phyloP scores from a whole-genome alignment of 2,888 invertebrate genomes.

The Drosophila nr. fundita region DNA sequence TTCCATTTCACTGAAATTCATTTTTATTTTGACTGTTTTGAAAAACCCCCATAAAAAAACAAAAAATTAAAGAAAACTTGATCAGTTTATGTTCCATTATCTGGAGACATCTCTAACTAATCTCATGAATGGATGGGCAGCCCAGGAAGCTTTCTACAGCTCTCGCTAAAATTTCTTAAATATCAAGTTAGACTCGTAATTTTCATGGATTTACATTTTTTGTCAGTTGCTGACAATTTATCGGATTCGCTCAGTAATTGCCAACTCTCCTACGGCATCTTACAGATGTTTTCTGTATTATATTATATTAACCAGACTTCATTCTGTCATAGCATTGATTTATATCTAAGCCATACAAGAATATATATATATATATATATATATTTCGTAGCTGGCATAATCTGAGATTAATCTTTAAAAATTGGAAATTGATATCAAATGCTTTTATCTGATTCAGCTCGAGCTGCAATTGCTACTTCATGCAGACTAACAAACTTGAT shows the following conservation, averaged over 20 bases:
- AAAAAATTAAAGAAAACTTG: neutral
- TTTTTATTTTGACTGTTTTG: neutral
- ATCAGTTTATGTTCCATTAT: neutral
- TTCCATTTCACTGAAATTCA: no score
- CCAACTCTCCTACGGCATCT: neutral
- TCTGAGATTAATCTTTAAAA: neutral
- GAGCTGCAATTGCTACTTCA: neutral
- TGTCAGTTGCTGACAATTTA: neutral
- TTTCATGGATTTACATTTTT: neutral
- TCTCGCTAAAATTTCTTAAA: rapidly evolving
- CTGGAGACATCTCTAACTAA: no score
- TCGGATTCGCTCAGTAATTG: neutral
- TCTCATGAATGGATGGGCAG: neutral
- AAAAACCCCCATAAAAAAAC: neutral
- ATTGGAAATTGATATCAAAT: neutral
- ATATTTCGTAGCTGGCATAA: neutral
- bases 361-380: no score
- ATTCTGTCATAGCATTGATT: neutral
- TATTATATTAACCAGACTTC: neutral
- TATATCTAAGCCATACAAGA: neutral
- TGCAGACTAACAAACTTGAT: neutral
- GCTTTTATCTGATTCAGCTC: neutral
- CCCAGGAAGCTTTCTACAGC: neutral
- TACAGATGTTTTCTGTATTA: neutral
- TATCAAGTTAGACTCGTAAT: neutral